Conservation (phyloP, 2,888 invertebrate genomes). For the Galerucella nymphaeae region DNA sequence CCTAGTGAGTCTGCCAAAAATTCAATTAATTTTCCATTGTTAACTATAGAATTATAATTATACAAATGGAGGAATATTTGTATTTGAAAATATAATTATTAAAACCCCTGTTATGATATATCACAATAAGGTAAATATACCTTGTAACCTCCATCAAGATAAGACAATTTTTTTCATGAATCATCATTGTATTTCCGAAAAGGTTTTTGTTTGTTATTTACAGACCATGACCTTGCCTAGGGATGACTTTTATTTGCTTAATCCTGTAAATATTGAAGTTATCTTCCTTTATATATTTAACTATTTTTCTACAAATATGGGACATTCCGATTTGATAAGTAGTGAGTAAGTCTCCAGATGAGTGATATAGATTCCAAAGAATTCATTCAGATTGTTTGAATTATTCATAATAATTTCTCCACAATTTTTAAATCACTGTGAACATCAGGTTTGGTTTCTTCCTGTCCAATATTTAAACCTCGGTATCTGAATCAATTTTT, state of each 20-base stretch:
- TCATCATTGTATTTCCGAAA: not conserved
- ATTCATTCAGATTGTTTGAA: not conserved
- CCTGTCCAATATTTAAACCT: too few relatives aligned
- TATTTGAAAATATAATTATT: not conserved
- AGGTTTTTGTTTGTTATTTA: constrained; percentile 5
- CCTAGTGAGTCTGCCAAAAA: too few relatives aligned
- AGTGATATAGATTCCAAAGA: not conserved
- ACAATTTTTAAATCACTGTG: too few relatives aligned
- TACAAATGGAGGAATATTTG: not conserved
- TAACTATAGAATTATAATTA: too few relatives aligned
- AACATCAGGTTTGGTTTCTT: too few relatives aligned
- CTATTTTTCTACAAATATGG: not conserved
- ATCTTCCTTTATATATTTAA: not conserved
- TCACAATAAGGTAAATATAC: not conserved
- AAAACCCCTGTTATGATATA: not conserved
- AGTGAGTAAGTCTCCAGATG: not conserved
- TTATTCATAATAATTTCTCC: too few relatives aligned
- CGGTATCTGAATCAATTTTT: too few relatives aligned
- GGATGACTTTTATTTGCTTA: not conserved
- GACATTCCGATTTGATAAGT: not conserved
- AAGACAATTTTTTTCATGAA: not conserved
- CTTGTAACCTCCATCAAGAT: not conserved
- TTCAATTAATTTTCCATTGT: too few relatives aligned
- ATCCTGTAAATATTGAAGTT: not conserved
- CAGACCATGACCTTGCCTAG: not conserved